Conservation (phyloP, 2,888 invertebrate genomes). For the Drosophila diplacantha region DNA sequence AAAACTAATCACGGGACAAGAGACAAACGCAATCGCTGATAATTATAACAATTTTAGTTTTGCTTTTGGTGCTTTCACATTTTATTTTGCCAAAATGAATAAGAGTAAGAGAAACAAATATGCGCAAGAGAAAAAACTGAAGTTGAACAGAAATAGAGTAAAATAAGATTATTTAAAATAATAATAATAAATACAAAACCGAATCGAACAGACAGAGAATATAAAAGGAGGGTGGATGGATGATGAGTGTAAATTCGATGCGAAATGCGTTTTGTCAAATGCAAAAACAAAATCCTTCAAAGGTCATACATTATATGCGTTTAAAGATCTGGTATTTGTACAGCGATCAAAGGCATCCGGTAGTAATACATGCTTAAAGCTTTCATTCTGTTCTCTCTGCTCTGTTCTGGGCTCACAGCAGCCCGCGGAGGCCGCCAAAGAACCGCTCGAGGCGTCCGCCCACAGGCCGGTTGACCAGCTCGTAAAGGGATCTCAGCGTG, state of each 20-base stretch:
- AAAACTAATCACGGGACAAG: slow-evolving; percentile 31
- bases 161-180: slow-evolving; percentile 48
- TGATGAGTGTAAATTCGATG: slow-evolving; percentile 51
- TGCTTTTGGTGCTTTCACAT: slow-evolving; percentile 41
- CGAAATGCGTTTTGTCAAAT: slow-evolving; percentile 73
- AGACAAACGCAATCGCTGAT: slow-evolving; percentile 35
- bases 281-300: slow-evolving; percentile 64
- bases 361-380: slow-evolving; percentile 52
- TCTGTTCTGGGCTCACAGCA: slow-evolving; percentile 48
- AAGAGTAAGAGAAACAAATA: slow-evolving; percentile 37
- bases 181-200: slow-evolving; percentile 37
- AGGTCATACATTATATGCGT: slow-evolving; percentile 48
- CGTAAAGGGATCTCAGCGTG: slow-evolving; percentile 71
- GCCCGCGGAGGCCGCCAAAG: slow-evolving; percentile 58
- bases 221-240: slow-evolving; percentile 18
- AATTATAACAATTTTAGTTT: slow-evolving; percentile 56
- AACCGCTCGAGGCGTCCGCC: slow-evolving; percentile 61
- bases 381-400: slow-evolving; percentile 2
- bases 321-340: slow-evolving; percentile 33
- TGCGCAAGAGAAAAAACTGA: slow-evolving; percentile 47
- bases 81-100: slow-evolving; percentile 58
- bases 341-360: slow-evolving; percentile 40
- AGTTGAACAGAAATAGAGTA: slow-evolving; percentile 28
- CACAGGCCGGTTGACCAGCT: slow-evolving; percentile 69
- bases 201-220: slow-evolving; percentile 49